A percentile compares a stretch with the other conserved stretches of the same genome.
Evolutionary conservation across 2,113 vertebrate species (phyloP).

Genomic region (Callocephalon fimbriatum): DNA sequence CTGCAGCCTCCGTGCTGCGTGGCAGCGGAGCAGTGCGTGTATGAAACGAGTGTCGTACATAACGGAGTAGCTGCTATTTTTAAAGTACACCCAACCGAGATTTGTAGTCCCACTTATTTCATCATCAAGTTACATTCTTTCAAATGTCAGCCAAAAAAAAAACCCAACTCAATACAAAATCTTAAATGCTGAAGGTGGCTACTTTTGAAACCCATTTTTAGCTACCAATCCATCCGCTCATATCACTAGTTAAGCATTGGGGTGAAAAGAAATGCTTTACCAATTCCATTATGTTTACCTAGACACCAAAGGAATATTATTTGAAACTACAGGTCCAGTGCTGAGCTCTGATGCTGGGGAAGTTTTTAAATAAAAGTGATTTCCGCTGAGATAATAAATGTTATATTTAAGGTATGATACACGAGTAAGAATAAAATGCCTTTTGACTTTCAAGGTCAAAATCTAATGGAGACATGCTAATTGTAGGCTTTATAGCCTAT

Average conservation of each 20-base stretch:
- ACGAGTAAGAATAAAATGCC: neutral
- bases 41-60: rapidly evolving
- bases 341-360: neutral
- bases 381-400: neutral
- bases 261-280: rapidly evolving
- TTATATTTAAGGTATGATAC: neutral
- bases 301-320: neutral
- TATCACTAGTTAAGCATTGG: neutral
- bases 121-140: rapidly evolving
- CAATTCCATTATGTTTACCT: neutral
- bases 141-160: too few relatives aligned
- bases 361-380: neutral
- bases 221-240: too few relatives aligned
- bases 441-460: slow-evolving; percentile 5
- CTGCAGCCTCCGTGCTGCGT: rapidly evolving
- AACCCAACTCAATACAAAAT: rapidly evolving
- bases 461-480: neutral
- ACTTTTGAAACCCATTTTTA: neutral
- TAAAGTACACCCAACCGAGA: rapidly evolving
- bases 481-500: neutral
- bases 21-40: rapidly evolving
- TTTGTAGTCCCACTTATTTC: neutral
- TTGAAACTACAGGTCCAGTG: neutral
- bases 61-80: rapidly evolving
- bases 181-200: neutral